Percentiles rank a stretch among this genome's conserved stretches.
Conservation (phyloP, 1,140 invertebrate genomes). For the Bilobella aurantiaca region DNA sequence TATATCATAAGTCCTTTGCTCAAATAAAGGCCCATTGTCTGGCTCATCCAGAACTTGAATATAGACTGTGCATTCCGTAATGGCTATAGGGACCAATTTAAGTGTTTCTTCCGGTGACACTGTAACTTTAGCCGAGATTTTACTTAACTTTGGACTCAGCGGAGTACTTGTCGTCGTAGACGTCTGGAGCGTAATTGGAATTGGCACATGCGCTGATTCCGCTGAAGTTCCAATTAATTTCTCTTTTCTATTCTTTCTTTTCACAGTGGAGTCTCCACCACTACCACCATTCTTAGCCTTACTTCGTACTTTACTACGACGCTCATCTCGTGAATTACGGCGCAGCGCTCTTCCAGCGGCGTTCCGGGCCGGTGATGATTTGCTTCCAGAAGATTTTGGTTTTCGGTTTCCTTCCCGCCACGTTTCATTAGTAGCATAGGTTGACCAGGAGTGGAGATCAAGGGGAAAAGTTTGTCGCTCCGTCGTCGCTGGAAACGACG, state of each 20-base stretch:
- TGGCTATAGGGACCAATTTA: conserved; percentile 5
- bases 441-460: neutral
- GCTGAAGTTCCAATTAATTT: conserved; percentile 15
- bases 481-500: neutral
- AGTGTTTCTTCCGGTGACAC: neutral
- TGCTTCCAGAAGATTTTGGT: neutral
- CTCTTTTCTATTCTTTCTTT: conserved; percentile 27
- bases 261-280: no score
- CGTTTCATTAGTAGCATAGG: neutral
- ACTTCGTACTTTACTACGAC: conserved; percentile 19
- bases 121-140: neutral
- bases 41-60: conserved; percentile 33
- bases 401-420: neutral
- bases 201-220: conserved; percentile 4
- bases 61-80: conserved; percentile 20
- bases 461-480: neutral
- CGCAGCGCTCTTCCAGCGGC: conserved; percentile 13
- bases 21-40: conserved; percentile 32
- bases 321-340: conserved; percentile 20
- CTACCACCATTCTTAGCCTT: conserved; percentile 26
- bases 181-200: neutral
- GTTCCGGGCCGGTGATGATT: no score
- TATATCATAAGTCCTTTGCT: conserved; percentile 64
- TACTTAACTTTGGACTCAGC: conserved; percentile 4
- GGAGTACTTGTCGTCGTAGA: conserved; percentile 12